These are phyloP conservation scores for Gari tellinella DNA, from an alignment of 2,888 invertebrate genomes.

Conservation along the genomic window DNA sequence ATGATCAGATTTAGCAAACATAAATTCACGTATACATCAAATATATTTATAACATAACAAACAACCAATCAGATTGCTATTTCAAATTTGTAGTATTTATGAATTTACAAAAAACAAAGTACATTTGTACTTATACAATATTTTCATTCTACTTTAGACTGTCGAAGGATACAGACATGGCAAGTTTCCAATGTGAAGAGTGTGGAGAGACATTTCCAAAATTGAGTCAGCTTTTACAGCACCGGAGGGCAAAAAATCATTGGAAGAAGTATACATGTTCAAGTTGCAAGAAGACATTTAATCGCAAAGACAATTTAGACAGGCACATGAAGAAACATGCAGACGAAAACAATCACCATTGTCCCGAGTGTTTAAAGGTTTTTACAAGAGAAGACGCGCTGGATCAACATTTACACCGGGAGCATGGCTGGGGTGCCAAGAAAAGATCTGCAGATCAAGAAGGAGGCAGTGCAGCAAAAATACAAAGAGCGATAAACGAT, in stretches of 20 bases:
- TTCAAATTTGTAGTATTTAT: too few species aligned
- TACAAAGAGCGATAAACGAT: slow-evolving; percentile 23
- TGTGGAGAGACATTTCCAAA: slow-evolving; percentile 15
- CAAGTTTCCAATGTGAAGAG: slow-evolving; percentile 25
- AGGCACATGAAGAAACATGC: slow-evolving; percentile 23
- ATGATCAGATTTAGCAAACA: slow-evolving; percentile 18
- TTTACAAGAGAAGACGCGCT: slow-evolving; percentile 21
- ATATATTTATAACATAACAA: too few species aligned
- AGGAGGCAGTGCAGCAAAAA: slow-evolving; percentile 20
- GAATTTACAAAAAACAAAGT: not conserved
- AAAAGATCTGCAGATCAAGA: slow-evolving; percentile 12
- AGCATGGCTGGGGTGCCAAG: slow-evolving; percentile 16
- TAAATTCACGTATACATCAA: too few species aligned
- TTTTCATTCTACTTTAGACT: not conserved
- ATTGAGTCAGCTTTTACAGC: slow-evolving; percentile 14
- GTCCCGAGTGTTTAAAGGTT: slow-evolving; percentile 10
- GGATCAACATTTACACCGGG: slow-evolving; percentile 10
- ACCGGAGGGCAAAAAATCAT: slow-evolving; percentile 11
- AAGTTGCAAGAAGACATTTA: slow-evolving; percentile 23
- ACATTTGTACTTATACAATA: not conserved
- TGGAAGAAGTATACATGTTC: slow-evolving; percentile 20
- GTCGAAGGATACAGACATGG: not conserved
- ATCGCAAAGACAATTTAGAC: slow-evolving; percentile 23
- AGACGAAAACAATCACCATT: slow-evolving; percentile 15
- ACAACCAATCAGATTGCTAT: too few species aligned